Evolutionary conservation across 2,888 invertebrate genomes (phyloP), one percentile per base, ranked within the genome.

Genomic region (Loripinus fragilis): DNA sequence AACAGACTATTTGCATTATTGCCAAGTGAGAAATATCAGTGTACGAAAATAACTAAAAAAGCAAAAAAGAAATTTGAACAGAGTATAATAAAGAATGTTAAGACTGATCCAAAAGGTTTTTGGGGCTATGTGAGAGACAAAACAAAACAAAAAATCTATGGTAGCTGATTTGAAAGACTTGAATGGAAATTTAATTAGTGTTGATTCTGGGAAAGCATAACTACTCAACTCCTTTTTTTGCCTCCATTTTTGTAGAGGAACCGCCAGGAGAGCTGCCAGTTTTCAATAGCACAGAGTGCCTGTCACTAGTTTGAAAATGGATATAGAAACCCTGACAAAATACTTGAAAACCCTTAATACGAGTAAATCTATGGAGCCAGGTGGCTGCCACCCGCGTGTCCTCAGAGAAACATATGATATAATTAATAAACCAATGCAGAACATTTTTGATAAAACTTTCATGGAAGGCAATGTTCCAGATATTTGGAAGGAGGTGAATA

Each of bases 401-500:
- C n/a, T 68, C 7, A 25, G 68, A 12, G 68, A 68, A 68, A 45
- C 68, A n/a, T 17, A 33, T 33, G 65, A 68, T n/a, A 30, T 68
- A 68, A 2, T 68, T 2, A 68, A 45, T 68, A 3, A 23, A 42
- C 68, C 68, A 23, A 28, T 68, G 25, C 45, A 68, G 20, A 42
- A 25, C 5, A 41, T 68, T 42, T 68, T 68, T 68, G 38, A 45
- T 68, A 68, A 68, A 28, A 42, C 68, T 20, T 68, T 68, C 10
- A 41, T 15, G 20, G 71, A 71, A 60, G 71, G 60, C 23, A 23
- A 20, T 20, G 38, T 55, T 25, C 60, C 71, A 10, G 17, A 5
- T 38, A 55, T 71, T 35, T 55, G 71, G 71, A 71, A 71, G 38
- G 71, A 71, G 23, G 71, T 60, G 15, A 71, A 55, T 55, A 28